These are phyloP conservation scores for Loris lydekkerianus DNA, from an alignment of 2,797 vertebrate species.

Conservation along the genomic window DNA sequence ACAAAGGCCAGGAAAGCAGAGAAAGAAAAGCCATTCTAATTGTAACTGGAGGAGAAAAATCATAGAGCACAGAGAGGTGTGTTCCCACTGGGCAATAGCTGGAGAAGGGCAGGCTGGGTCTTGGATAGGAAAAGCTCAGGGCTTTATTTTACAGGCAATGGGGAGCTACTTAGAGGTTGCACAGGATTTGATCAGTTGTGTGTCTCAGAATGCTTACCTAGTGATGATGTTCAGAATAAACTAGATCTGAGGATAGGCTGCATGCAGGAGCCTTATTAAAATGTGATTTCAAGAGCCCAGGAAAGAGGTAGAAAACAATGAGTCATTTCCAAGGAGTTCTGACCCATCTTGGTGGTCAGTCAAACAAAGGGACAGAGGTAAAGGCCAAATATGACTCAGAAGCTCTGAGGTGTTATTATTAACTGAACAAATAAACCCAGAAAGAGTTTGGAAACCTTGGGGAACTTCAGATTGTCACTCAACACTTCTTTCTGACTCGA, in stretches of 20 bases:
- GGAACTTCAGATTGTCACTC: constrained; percentile 9
- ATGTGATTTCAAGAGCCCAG: constrained; percentile 17
- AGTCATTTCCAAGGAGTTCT: constrained; percentile 28
- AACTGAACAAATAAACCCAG: constrained; percentile 3
- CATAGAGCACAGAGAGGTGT: not conserved
- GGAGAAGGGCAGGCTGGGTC: not conserved
- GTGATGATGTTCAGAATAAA: constrained; percentile 16
- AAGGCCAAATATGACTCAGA: not conserved
- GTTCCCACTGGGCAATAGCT: not conserved
- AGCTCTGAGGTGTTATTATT: constrained; percentile 38
- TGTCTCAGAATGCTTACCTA: constrained; percentile 40
- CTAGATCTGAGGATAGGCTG: not conserved
- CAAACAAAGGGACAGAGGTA: constrained; percentile 45
- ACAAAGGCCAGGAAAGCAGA: not conserved
- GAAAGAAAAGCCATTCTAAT: not conserved
- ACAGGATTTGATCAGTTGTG: not conserved
- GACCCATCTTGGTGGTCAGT: not conserved
- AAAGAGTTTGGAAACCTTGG: not conserved
- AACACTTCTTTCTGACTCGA: constrained; percentile 15
- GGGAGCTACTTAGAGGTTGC: not conserved
- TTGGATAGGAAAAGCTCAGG: not conserved
- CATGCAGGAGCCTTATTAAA: not conserved
- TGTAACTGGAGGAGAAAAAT: not conserved
- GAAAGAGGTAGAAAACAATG: constrained; percentile 48
- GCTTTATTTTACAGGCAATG: not conserved